These are phyloP conservation scores for Myotis pilosus DNA, from an alignment of 2,797 vertebrate species.

Conservation along the genomic window DNA sequence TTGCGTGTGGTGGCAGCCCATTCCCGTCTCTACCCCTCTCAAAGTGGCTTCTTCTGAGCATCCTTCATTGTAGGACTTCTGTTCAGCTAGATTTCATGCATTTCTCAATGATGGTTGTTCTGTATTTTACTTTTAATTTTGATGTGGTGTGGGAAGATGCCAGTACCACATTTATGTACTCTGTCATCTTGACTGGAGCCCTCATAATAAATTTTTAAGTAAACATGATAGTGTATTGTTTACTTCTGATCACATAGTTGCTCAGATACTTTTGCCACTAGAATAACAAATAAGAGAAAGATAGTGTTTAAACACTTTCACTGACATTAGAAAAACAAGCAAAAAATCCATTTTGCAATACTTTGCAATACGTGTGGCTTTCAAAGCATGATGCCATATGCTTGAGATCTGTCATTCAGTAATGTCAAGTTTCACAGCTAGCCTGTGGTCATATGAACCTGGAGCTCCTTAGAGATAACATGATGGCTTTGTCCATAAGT, in stretches of 20 bases:
- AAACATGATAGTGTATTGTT: neutral
- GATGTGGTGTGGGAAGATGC: neutral
- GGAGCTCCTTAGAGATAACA: neutral
- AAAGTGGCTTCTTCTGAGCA: neutral
- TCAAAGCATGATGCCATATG: neutral
- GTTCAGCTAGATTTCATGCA: neutral
- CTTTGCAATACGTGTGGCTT: neutral
- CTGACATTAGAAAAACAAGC: neutral
- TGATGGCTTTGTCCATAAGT: neutral
- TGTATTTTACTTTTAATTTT: neutral
- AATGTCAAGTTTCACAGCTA: neutral
- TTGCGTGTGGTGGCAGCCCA: neutral
- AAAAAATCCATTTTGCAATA: neutral
- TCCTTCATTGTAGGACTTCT: neutral
- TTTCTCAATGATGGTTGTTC: neutral
- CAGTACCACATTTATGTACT: neutral
- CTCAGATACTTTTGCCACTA: neutral
- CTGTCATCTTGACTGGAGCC: neutral
- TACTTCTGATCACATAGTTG: neutral
- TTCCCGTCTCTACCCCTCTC: neutral
- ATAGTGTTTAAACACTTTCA: neutral
- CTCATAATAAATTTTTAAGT: neutral
- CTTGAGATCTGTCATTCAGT: neutral
- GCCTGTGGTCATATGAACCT: neutral
- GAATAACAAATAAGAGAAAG: constrained; percentile 6